These are phyloP conservation scores for Electrophaes corylata DNA, from an alignment of 2,888 invertebrate genomes.

Conservation along the genomic window DNA sequence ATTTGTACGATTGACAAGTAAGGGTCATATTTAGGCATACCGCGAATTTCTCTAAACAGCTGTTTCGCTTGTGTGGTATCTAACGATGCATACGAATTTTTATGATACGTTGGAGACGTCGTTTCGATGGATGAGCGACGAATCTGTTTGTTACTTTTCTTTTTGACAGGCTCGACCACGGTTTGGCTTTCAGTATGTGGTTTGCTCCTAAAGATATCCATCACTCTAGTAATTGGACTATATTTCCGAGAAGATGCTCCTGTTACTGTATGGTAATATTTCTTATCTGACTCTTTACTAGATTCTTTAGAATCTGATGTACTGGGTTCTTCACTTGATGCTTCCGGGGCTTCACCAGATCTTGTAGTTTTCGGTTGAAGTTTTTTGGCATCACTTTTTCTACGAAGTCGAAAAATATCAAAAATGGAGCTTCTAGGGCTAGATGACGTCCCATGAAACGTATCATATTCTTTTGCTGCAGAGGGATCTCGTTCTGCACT, in stretches of 20 bases:
- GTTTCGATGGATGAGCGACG: slow-evolving; percentile 78
- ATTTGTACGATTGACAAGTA: slow-evolving; percentile 81
- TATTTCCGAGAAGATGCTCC: slow-evolving; percentile 77
- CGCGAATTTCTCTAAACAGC: slow-evolving; percentile 76
- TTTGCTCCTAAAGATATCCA: slow-evolving; percentile 78
- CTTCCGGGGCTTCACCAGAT: slow-evolving; percentile 66
- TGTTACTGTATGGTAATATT: slow-evolving; percentile 81
- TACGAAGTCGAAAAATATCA: slow-evolving; percentile 78
- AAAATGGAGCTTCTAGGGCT: slow-evolving; percentile 80
- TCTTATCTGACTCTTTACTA: slow-evolving; percentile 76
- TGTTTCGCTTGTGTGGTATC: slow-evolving; percentile 78
- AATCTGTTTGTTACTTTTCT: slow-evolving; percentile 66
- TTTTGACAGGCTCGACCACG: slow-evolving; percentile 63
- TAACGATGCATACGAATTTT: slow-evolving; percentile 78
- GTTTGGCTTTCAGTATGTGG: slow-evolving; percentile 65
- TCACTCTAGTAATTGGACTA: slow-evolving; percentile 79
- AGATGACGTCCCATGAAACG: slow-evolving; percentile 79
- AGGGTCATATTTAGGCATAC: slow-evolving; percentile 78
- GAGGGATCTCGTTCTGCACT: slow-evolving; percentile 71
- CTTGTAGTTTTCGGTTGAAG: slow-evolving; percentile 61
- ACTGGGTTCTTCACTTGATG: slow-evolving; percentile 61
- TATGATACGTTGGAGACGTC: slow-evolving; percentile 78
- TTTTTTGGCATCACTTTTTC: slow-evolving; percentile 79
- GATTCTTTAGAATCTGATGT: slow-evolving; percentile 68
- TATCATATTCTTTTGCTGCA: slow-evolving; percentile 74